Evolutionary conservation across 2,113 vertebrate genomes (phyloP).

Genomic region (Rattus norvegicus): DNA sequence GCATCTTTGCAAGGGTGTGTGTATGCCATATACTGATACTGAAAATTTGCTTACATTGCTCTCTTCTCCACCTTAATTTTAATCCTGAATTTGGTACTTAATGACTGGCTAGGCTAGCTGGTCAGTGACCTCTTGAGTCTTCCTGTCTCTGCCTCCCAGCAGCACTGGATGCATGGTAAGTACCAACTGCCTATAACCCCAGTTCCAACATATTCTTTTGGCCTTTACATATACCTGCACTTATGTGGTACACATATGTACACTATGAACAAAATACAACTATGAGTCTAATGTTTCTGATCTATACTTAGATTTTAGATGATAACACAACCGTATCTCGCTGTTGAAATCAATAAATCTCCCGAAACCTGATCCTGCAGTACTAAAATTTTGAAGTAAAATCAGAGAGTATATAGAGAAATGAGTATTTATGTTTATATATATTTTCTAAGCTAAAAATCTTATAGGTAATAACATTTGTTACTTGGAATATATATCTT

Average conservation of each 20-base stretch:
- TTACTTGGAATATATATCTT: conserved; percentile 16
- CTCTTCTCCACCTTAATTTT: not conserved
- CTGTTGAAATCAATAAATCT: not conserved
- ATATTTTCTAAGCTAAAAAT: conserved; percentile 40
- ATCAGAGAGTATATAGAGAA: not conserved
- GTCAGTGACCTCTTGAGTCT: not conserved
- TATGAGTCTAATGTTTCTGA: not conserved
- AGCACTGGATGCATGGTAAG: too few species aligned
- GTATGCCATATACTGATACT: not conserved
- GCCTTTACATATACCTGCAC: not conserved
- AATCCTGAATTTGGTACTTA: not conserved
- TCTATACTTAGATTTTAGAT: not conserved
- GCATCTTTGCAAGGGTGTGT: not conserved
- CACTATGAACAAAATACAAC: not conserved
- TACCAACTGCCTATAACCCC: not conserved
- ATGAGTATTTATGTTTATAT: not conserved
- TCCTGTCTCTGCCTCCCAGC: too few species aligned
- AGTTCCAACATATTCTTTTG: not conserved
- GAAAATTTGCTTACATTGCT: not conserved
- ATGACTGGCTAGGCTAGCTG: not conserved
- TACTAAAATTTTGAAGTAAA: not conserved
- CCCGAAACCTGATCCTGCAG: not conserved
- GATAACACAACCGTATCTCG: not conserved
- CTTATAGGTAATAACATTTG: not conserved
- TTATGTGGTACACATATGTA: not conserved